Percentiles rank a stretch among this genome's conserved stretches.
phyloP scores from a whole-genome alignment of 2,888 invertebrate species.

The Spodoptera picta region DNA sequence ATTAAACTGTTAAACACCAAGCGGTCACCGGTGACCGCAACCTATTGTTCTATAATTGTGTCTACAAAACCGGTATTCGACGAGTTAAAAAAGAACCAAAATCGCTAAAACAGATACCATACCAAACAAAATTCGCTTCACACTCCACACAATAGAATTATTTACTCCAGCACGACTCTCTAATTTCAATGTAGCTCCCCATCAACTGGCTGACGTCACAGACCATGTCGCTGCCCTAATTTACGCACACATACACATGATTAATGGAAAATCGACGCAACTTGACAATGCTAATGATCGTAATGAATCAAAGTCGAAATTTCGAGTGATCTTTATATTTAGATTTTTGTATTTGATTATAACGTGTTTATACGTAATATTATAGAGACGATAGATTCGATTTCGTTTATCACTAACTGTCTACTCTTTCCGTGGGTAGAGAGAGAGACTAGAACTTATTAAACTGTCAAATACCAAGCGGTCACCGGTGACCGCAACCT shows the following conservation, averaged over 20 bases:
- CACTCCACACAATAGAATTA: constrained; percentile 35
- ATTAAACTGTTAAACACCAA: too few relatives aligned
- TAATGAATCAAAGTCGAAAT: constrained; percentile 33
- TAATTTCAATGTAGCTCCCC: constrained; percentile 31
- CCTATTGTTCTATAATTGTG: too few relatives aligned
- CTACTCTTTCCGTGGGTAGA: too few relatives aligned
- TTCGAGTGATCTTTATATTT: constrained; percentile 20
- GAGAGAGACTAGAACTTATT: too few relatives aligned
- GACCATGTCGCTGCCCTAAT: constrained; percentile 29
- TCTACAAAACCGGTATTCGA: too few relatives aligned
- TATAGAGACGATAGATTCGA: neutral
- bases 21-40: too few relatives aligned
- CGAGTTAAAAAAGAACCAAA: neutral
- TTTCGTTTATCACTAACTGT: too few relatives aligned
- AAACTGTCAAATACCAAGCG: too few relatives aligned
- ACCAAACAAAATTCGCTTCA: constrained; percentile 19
- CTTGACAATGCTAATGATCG: constrained; percentile 38
- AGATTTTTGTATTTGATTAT: constrained; percentile 6
- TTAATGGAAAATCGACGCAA: constrained; percentile 46
- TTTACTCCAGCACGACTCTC: constrained; percentile 37
- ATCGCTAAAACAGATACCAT: constrained; percentile 4
- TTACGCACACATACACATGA: constrained; percentile 50
- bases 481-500: too few relatives aligned
- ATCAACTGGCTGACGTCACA: constrained; percentile 49
- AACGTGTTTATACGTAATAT: neutral